Evolutionary conservation across 2,113 vertebrate species (phyloP).

Genomic region (Amblyornis subalaris): DNA sequence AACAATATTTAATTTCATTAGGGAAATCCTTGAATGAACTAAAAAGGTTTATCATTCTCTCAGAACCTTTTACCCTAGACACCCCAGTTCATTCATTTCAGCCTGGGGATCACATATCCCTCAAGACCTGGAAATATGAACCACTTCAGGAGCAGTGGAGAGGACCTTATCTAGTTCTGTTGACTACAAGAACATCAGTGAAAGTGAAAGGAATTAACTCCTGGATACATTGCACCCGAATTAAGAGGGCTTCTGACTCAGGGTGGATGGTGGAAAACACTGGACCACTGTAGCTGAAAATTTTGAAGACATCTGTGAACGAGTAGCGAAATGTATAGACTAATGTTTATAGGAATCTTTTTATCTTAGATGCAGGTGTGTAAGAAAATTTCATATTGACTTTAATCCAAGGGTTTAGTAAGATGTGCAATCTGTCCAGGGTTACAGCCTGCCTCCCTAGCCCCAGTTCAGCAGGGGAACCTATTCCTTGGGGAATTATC

Average conservation of each 20-base stretch:
- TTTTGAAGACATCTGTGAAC: neutral
- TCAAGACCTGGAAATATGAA: neutral
- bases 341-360: neutral
- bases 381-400: neutral
- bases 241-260: neutral
- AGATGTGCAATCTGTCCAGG: neutral
- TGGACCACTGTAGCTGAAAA: neutral
- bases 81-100: no score
- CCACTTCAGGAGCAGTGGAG: neutral
- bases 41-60: no score
- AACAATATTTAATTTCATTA: neutral
- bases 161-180: neutral
- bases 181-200: neutral
- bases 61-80: no score
- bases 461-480: no score
- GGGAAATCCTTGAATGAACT: neutral
- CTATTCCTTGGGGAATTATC: no score
- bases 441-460: no score
- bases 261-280: neutral
- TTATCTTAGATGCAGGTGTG: neutral
- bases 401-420: neutral
- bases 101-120: neutral
- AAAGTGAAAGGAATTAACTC: neutral
- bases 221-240: neutral
- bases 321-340: neutral